A percentile compares a stretch with the other conserved stretches of the same genome.
Evolutionary conservation across 2,888 invertebrate genomes (phyloP).

Genomic region (Allophyes oxyacanthae): DNA sequence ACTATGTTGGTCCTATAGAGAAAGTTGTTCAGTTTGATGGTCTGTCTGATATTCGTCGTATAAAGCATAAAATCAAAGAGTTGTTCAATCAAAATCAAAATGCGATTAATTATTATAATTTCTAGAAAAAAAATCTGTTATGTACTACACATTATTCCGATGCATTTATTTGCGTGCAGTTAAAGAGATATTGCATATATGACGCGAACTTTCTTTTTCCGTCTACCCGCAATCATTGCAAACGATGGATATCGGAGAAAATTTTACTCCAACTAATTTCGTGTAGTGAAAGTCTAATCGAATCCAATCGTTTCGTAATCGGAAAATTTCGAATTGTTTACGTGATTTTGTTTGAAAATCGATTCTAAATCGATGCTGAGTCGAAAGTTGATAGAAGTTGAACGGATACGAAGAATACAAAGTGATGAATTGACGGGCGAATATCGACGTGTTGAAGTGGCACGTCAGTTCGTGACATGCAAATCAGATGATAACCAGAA

Average conservation of each 20-base stretch:
- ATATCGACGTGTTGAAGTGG: constrained; percentile 34
- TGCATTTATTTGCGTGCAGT: constrained; percentile 21
- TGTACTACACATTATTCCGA: too few species aligned
- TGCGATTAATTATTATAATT: too few species aligned
- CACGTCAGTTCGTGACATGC: constrained; percentile 9
- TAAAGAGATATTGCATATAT: constrained; percentile 34
- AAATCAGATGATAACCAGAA: constrained; percentile 29
- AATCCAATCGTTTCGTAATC: constrained; percentile 43
- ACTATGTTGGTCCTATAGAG: too few species aligned
- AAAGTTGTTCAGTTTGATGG: too few species aligned
- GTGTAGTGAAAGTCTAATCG: constrained; percentile 54
- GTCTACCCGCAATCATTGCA: constrained; percentile 34
- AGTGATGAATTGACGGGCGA: constrained; percentile 9
- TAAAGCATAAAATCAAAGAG: too few species aligned
- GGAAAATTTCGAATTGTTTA: constrained; percentile 50
- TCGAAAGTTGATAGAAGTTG: constrained; percentile 40
- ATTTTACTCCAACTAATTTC: constrained; percentile 45
- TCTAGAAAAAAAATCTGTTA: too few species aligned
- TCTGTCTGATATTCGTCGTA: too few species aligned
- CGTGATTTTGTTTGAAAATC: constrained; percentile 41
- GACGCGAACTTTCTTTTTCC: constrained; percentile 41
- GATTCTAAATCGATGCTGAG: constrained; percentile 36
- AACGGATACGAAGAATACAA: constrained; percentile 19
- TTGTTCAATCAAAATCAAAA: too few species aligned
- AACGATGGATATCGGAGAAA: constrained; percentile 47